Conservation (phyloP, 2,888 invertebrate species). For the Craniophora ligustri region DNA sequence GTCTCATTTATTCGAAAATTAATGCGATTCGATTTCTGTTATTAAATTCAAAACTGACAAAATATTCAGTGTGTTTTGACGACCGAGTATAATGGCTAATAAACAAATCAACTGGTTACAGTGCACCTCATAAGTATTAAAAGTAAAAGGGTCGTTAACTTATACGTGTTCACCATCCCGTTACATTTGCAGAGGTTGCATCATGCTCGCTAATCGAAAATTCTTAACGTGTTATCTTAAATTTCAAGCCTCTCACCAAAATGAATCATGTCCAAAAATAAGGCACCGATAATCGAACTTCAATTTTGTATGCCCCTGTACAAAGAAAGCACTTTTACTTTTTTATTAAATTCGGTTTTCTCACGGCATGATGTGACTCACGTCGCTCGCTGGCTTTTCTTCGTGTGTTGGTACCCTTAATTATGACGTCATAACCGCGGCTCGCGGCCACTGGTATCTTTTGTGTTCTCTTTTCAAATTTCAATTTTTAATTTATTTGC, state of each 20-base stretch:
- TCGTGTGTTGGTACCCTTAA: slow-evolving; percentile 74
- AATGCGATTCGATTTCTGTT: not conserved
- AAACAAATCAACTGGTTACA: slow-evolving; percentile 36
- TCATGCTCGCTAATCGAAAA: slow-evolving; percentile 82
- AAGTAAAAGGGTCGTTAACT: slow-evolving; percentile 67
- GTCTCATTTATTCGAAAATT: slow-evolving; percentile 10
- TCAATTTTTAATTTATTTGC: slow-evolving; percentile 74
- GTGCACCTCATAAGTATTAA: slow-evolving; percentile 46
- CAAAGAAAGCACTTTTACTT: slow-evolving; percentile 87
- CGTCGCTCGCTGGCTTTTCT: slow-evolving; percentile 64
- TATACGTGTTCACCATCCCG: slow-evolving; percentile 65
- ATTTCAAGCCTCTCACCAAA: slow-evolving; percentile 77
- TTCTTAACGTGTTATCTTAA: slow-evolving; percentile 77
- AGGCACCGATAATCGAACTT: slow-evolving; percentile 78
- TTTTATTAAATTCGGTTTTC: slow-evolving; percentile 78
- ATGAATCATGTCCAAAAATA: slow-evolving; percentile 83
- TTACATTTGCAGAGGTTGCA: slow-evolving; percentile 72
- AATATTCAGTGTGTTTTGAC: slow-evolving; percentile 13
- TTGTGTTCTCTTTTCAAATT: slow-evolving; percentile 70
- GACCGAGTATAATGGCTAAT: slow-evolving; percentile 12
- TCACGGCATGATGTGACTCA: slow-evolving; percentile 80
- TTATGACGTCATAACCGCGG: slow-evolving; percentile 82
- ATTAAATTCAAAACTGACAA: slow-evolving; percentile 2
- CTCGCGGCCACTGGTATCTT: slow-evolving; percentile 53
- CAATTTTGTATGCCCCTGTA: slow-evolving; percentile 78